Conservation (phyloP, 2,888 invertebrate genomes). For the Epinotia brunnichana region DNA sequence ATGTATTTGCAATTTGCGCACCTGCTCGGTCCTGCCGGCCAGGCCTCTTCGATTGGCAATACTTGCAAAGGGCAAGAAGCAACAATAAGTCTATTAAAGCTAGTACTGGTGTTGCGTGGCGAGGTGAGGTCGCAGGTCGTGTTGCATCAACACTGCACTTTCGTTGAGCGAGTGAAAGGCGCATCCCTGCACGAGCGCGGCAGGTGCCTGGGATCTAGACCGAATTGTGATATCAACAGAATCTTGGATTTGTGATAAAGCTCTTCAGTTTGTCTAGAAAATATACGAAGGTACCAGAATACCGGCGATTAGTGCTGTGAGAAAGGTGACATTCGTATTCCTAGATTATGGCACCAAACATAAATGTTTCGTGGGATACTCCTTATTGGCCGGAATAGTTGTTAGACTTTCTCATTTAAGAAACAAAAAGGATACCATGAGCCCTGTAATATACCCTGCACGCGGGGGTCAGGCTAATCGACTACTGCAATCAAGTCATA, state of each 20-base stretch:
- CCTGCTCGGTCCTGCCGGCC: conserved; percentile 17
- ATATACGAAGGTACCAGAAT: too few relatives aligned
- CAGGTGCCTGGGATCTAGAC: conserved; percentile 44
- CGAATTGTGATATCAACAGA: not conserved
- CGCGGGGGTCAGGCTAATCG: too few relatives aligned
- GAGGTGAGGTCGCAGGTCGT: conserved; percentile 67
- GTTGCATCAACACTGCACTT: conserved; percentile 80
- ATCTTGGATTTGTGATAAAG: not conserved
- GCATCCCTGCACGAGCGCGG: conserved; percentile 68
- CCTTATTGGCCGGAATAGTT: not conserved
- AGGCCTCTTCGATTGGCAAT: conserved; percentile 24
- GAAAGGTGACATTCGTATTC: not conserved
- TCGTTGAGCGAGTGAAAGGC: conserved; percentile 81
- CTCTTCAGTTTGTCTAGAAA: too few relatives aligned
- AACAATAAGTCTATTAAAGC: conserved; percentile 22
- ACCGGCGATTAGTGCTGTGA: not conserved
- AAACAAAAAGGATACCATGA: not conserved
- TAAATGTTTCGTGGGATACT: not conserved
- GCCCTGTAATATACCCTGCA: too few relatives aligned
- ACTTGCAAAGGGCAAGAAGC: conserved; percentile 32
- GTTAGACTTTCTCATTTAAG: not conserved
- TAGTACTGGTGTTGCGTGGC: conserved; percentile 49
- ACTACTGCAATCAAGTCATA: too few relatives aligned
- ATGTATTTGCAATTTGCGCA: conserved; percentile 18
- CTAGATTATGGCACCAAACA: not conserved